Evolutionary conservation across 23 tunicate species (phyloP), one percentile per base, ranked within the genome.

Genomic region (Botrylloides violaceus): DNA sequence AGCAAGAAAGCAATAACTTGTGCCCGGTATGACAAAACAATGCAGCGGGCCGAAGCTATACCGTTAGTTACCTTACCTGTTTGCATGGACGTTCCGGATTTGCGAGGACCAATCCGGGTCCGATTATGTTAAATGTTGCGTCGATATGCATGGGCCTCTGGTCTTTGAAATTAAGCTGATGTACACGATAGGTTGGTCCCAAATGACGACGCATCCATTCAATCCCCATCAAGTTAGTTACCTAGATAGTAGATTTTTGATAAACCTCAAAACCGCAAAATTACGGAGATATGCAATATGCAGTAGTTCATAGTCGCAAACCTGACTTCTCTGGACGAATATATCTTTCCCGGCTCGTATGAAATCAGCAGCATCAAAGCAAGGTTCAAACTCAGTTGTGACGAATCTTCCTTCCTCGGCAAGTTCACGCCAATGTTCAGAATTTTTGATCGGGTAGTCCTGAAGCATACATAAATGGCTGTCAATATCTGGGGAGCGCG

Each of bases 61-160:
- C n/a, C n/a, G n/a, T n/a, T n/a, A n/a, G 19, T 21, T 9, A 60
- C 20, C 63, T 2, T 68, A 87, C 87, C 72, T 92, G 87, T 29
- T 75, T 49, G 73, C 98, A 92, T n/a, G 83, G 87, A 25, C 98
- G 32, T 26, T 80, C 94, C 3, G 98, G 98, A 34, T 92, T 92
- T 5, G 65, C 77, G 26, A 92, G 18, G 20, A 77, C 98, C 22
- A 90, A 39, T 0, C 98, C 94, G 0, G 92, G 94, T 19, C 98
- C 98, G 55, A 92, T 85, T 34, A 86, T 71, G 72, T 92, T 92
- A 74, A 92, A 92, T 2, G 98, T 92, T 1, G 98, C 98, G 71
- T 92, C 98, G 32, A 92, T 92, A 49, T 92, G 98, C 93, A 92
- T 84, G 20, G 98, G 98, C 65, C 84, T 92, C 7, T 93, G 93